Evolutionary conservation across 2,113 vertebrate genomes (phyloP), one percentile per base, ranked within the genome.

Genomic region (Pedetes capensis): DNA sequence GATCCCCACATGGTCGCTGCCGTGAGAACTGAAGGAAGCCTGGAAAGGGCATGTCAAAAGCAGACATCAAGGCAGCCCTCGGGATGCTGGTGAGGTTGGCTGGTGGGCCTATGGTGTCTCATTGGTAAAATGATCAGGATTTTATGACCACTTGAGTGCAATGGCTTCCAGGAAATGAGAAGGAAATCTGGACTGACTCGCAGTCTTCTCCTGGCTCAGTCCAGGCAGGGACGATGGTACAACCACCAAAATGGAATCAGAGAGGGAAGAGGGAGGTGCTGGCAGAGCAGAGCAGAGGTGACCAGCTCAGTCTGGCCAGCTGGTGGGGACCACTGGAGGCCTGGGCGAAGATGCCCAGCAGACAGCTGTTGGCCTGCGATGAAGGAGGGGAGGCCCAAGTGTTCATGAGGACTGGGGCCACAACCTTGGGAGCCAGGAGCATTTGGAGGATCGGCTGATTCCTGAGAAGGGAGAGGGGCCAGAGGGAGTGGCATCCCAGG

Each of bases 291-390:
- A 42, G 44, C 2, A 49, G 27, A 39, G 17, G 5, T 1, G 6
- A 20, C 1, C 4, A 55, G 27, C 47, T 61, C 53, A 55, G n/a
- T 37, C 61, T 37, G 25, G 61, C 17, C 8, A 80, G 49, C 6
- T 1, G 42, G 23, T 10, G 49, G 34, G 37, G 22, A 23, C 22
- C 9, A 8, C 0, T 3, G 59, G 42, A 57, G 16, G 3, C 29
- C 2, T 17, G 32, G 44, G 42, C 49, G 5, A 25, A 72, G 22
- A 80, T 3, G 3, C 7, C 2, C 11, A 13, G 59, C 4, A 39
- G 61, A 13, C 4, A 2, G 27, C n/a, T 78, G 0, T 10, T 0
- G 18, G 6, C 39, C 74, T 74, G 69, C 8, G 42, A 22, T 47
- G 34, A 75, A 39, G 6, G 39, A 44, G 10, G 39, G 29, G 47